Percentiles rank a stretch among this genome's conserved stretches.
Evolutionary conservation across 2,113 vertebrate genomes (phyloP).

Genomic region (Vulpes ferrilata): DNA sequence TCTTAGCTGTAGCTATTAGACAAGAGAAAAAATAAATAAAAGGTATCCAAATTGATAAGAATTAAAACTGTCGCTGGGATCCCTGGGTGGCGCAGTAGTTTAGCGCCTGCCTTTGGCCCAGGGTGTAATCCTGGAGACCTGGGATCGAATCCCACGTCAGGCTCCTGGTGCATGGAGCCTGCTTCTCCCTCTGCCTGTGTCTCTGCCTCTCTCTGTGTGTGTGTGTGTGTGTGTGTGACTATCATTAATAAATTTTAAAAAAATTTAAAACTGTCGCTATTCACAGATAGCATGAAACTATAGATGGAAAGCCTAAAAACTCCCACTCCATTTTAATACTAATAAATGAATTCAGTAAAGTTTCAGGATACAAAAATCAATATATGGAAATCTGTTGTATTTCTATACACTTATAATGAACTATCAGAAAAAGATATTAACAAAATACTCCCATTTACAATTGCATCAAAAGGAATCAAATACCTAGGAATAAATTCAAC

Average conservation of each 20-base stretch:
- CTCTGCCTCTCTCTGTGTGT: no score
- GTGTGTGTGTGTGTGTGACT: no score
- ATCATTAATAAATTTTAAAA: no score
- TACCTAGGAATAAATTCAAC: not conserved
- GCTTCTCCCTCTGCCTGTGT: no score
- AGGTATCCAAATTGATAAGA: not conserved
- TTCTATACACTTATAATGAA: not conserved
- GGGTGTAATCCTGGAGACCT: no score
- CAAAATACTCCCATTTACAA: not conserved
- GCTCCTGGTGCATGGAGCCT: no score
- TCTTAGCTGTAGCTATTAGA: not conserved
- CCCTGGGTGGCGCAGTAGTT: no score
- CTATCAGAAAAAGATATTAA: not conserved
- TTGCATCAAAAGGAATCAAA: not conserved
- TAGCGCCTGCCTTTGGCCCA: no score
- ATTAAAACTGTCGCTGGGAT: not conserved
- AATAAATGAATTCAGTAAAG: not conserved
- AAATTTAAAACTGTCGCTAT: not conserved
- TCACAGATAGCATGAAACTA: not conserved
- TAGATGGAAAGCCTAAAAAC: not conserved
- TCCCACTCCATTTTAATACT: not conserved
- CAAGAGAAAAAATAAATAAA: not conserved
- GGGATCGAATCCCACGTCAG: no score
- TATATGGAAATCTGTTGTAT: not conserved
- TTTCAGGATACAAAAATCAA: not conserved